Conservation (phyloP, 2,797 vertebrate species). For the Sandelia bainsii region DNA sequence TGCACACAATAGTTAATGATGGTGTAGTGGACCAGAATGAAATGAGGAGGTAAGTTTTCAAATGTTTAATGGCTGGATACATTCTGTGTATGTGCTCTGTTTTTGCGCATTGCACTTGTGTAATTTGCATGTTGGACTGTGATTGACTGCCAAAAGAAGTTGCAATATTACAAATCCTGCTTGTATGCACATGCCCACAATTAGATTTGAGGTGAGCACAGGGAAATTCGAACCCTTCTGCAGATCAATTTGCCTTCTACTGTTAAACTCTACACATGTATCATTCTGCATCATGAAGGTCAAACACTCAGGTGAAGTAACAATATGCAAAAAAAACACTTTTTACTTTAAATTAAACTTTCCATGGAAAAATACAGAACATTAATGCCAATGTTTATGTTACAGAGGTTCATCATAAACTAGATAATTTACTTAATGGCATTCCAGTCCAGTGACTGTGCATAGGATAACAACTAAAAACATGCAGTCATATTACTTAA, state of each 20-base stretch:
- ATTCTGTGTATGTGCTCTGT: background rate
- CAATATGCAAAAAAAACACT: background rate
- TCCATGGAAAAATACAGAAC: background rate
- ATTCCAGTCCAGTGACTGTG: background rate
- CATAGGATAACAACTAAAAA: background rate
- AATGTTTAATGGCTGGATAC: background rate
- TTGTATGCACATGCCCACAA: conserved; percentile 6
- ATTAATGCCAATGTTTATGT: background rate
- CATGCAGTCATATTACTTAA: background rate
- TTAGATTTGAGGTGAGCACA: conserved; percentile 6
- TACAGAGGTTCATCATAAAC: background rate
- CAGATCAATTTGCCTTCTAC: background rate
- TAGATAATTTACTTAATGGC: background rate
- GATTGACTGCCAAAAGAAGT: background rate
- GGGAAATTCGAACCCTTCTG: conserved; percentile 2
- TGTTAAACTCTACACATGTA: conserved; percentile 22
- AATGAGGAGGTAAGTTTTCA: no score
- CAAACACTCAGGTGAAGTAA: background rate
- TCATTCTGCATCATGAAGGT: conserved; percentile 16
- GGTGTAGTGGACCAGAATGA: conserved; percentile 3
- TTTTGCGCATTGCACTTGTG: background rate
- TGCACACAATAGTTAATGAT: background rate
- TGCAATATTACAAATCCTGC: background rate
- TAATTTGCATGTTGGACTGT: background rate
- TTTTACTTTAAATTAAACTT: conserved; percentile 3